Conservation (phyloP, 1,140 invertebrate genomes). For the Lepidurus couesii region DNA sequence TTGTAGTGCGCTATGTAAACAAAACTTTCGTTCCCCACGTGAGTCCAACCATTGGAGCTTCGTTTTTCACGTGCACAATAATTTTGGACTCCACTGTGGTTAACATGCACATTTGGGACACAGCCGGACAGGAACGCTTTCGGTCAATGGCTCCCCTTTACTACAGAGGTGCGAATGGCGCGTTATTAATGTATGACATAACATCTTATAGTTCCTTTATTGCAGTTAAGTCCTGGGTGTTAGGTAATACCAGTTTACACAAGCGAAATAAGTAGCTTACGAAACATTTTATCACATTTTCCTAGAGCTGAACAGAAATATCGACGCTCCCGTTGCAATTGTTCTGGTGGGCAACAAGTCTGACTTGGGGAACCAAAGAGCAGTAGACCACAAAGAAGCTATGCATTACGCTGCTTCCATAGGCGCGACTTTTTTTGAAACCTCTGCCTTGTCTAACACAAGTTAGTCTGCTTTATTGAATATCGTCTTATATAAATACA, state of each 20-base stretch:
- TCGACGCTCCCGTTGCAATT: constrained; percentile 65
- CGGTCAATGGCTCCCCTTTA: constrained; percentile 86
- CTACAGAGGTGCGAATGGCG: constrained; percentile 81
- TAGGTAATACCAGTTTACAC: constrained; percentile 46
- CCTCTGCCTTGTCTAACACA: constrained; percentile 68
- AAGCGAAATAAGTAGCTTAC: constrained; percentile 46
- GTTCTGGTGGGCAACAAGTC: constrained; percentile 80
- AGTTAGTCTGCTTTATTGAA: constrained; percentile 45
- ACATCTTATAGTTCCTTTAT: constrained; percentile 64
- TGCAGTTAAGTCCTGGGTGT: constrained; percentile 71
- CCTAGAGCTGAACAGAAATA: constrained; percentile 64
- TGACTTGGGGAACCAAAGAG: constrained; percentile 59
- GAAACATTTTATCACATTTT: constrained; percentile 16
- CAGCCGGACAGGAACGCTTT: constrained; percentile 80
- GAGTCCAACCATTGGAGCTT: constrained; percentile 78
- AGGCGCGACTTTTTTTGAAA: constrained; percentile 75
- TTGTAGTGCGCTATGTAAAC: constrained; percentile 80
- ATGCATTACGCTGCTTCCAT: constrained; percentile 70
- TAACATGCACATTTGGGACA: constrained; percentile 82
- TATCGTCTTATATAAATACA: neutral
- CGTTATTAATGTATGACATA: constrained; percentile 79
- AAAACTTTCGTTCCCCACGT: constrained; percentile 63
- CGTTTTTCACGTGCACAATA: constrained; percentile 78
- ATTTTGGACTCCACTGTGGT: constrained; percentile 56
- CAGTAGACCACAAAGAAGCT: constrained; percentile 63